Evolutionary conservation across 1,140 invertebrate genomes (phyloP).

Genomic region (Caenorhabditis briggsae): DNA sequence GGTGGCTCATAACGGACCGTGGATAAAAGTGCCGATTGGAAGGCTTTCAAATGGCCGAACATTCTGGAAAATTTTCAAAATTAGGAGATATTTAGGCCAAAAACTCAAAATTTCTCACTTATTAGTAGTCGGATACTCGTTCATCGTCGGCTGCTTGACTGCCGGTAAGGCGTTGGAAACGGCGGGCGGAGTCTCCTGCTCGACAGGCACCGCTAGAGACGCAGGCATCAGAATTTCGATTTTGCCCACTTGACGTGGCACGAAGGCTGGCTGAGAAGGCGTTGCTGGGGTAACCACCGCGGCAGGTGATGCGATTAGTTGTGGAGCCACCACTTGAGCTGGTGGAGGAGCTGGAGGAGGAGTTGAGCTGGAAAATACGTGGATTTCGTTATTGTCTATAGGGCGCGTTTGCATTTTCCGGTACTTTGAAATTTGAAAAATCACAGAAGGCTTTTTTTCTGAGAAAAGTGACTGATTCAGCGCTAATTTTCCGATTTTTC

Average conservation of each 20-base stretch:
- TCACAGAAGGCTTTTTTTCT: too few species aligned
- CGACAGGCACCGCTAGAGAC: not conserved
- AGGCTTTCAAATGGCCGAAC: slow-evolving; percentile 25
- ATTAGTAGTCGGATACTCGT: not conserved
- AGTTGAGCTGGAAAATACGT: not conserved
- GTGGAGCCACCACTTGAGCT: not conserved
- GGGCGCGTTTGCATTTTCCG: too few species aligned
- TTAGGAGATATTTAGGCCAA: not conserved
- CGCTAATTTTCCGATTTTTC: too few species aligned
- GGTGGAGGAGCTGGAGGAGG: not conserved
- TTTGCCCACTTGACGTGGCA: slow-evolving; percentile 23
- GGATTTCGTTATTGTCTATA: not conserved
- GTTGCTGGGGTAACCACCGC: not conserved
- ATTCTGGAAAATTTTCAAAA: slow-evolving; percentile 12
- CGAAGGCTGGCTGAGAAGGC: not conserved
- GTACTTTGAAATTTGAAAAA: too few species aligned
- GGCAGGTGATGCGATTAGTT: not conserved
- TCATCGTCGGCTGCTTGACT: not conserved
- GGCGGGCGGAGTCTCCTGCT: not conserved
- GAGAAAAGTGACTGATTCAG: too few species aligned
- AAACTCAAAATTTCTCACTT: not conserved
- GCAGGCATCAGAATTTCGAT: slow-evolving; percentile 29
- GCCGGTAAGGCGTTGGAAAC: not conserved
- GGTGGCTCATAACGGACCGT: slow-evolving; percentile 8
- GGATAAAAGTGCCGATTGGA: slow-evolving; percentile 42